phyloP scores from a whole-genome alignment of 2,888 invertebrate genomes.

The Eurois occulta region DNA sequence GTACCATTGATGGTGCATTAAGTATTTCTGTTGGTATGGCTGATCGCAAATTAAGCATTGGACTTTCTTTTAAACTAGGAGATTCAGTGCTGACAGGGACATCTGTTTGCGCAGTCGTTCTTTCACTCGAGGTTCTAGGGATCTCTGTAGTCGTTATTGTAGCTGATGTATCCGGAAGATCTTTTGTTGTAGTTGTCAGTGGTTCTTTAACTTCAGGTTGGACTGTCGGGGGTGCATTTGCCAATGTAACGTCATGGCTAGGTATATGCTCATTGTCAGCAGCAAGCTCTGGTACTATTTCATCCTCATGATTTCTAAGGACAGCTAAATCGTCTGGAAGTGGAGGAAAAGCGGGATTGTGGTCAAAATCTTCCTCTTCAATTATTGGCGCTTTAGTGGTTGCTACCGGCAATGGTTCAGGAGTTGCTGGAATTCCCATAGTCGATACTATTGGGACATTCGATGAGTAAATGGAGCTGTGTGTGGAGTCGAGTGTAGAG shows the following conservation, averaged over 20 bases:
- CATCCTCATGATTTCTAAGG: slow-evolving; percentile 84
- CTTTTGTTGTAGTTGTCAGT: slow-evolving; percentile 71
- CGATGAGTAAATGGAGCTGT: slow-evolving; percentile 80
- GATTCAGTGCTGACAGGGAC: slow-evolving; percentile 65
- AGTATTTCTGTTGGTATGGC: slow-evolving; percentile 84
- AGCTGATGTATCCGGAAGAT: slow-evolving; percentile 65
- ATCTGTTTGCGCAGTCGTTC: slow-evolving; percentile 64
- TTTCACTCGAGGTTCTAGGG: slow-evolving; percentile 65
- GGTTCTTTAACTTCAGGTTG: slow-evolving; percentile 65
- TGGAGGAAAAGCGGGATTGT: slow-evolving; percentile 87
- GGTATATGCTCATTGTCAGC: slow-evolving; percentile 74
- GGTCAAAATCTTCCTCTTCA: slow-evolving; percentile 87
- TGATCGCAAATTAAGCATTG: slow-evolving; percentile 83
- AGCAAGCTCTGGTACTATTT: slow-evolving; percentile 80
- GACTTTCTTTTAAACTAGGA: slow-evolving; percentile 74
- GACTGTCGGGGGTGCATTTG: slow-evolving; percentile 71
- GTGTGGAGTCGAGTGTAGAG: slow-evolving; percentile 82
- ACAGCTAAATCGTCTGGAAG: slow-evolving; percentile 86
- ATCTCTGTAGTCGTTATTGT: slow-evolving; percentile 71
- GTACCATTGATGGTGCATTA: slow-evolving; percentile 75
- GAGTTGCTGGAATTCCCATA: slow-evolving; percentile 72
- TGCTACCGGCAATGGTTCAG: slow-evolving; percentile 69
- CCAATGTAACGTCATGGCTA: slow-evolving; percentile 72
- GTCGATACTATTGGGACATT: slow-evolving; percentile 77
- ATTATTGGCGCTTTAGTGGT: slow-evolving; percentile 80